phyloP scores from a whole-genome alignment of 2,797 vertebrate genomes.

The Sphaeramia orbicularis region DNA sequence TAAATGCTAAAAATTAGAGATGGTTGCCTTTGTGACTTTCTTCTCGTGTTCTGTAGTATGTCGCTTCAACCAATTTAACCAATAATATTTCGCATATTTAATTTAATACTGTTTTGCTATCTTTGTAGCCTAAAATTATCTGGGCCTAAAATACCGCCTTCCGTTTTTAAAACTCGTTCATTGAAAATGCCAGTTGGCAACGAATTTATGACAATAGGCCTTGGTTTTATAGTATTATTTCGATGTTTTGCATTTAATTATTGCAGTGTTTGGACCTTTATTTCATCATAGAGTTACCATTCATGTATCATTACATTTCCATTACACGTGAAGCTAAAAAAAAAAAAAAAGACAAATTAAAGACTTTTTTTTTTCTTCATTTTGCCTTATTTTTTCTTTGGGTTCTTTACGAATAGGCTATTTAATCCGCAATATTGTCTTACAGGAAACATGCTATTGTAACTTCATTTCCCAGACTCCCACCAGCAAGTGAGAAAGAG shows the following conservation, averaged over 20 bases:
- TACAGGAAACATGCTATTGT: conserved; percentile 27
- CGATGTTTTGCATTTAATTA: neutral
- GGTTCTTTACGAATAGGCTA: neutral
- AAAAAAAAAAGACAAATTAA: too few species aligned
- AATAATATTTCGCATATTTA: too few species aligned
- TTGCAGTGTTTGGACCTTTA: neutral
- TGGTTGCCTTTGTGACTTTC: too few species aligned
- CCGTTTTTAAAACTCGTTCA: neutral
- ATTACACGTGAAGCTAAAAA: too few species aligned
- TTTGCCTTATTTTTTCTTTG: neutral
- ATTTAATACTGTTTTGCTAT: too few species aligned
- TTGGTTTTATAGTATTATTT: neutral
- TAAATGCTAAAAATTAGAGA: neutral
- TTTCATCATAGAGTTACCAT: neutral
- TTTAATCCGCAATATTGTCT: conserved; percentile 8
- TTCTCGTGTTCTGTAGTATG: too few species aligned
- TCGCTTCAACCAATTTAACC: too few species aligned
- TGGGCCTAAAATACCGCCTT: too few species aligned
- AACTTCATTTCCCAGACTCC: conserved; percentile 35
- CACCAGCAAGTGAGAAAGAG: conserved; percentile 11
- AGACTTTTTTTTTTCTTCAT: neutral
- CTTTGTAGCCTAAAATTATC: too few species aligned
- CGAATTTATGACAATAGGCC: neutral
- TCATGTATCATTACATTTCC: too few species aligned
- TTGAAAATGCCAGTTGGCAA: neutral